Percentiles rank a stretch among this genome's conserved stretches.
These are phyloP conservation scores for Planococcus citri DNA, from an alignment of 1,140 invertebrate genomes.

Conservation along the genomic window DNA sequence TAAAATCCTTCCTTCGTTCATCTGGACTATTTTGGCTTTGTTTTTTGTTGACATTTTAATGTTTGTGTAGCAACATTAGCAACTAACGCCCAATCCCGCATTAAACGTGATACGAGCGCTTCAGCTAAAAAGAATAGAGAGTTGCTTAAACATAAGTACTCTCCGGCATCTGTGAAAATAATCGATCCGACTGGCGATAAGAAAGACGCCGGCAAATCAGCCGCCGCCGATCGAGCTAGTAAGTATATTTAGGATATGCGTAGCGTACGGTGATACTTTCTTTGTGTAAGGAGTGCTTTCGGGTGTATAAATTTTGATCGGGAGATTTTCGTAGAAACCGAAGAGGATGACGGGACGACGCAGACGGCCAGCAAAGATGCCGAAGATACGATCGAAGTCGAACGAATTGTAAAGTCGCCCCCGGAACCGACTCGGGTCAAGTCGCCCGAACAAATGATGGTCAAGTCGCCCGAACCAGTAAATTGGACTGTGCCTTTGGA, in stretches of 20 bases:
- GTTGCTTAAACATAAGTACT: conserved; percentile 7
- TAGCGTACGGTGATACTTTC: no score
- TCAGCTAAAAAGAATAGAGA: conserved; percentile 17
- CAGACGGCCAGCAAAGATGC: no score
- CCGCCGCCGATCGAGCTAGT: neutral
- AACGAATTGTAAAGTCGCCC: conserved; percentile 71
- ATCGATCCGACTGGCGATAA: neutral
- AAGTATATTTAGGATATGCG: neutral
- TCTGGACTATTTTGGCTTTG: neutral
- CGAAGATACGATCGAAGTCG: conserved; percentile 34
- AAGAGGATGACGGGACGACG: conserved; percentile 29
- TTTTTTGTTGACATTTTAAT: conserved; percentile 1
- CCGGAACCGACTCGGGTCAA: conserved; percentile 83
- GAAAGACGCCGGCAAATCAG: neutral
- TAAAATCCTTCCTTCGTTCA: neutral
- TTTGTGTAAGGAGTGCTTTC: neutral
- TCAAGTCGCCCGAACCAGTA: conserved; percentile 79
- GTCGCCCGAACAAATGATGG: conserved; percentile 81
- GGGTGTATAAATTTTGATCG: neutral
- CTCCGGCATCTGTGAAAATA: conserved; percentile 7
- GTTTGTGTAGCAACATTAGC: conserved; percentile 10
- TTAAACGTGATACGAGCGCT: conserved; percentile 10
- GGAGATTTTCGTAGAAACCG: conserved; percentile 28
- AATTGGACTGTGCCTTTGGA: conserved; percentile 89
- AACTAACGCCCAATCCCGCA: conserved; percentile 13